phyloP scores from a whole-genome alignment of 2,113 vertebrate species.

The Alaudala cheleensis region DNA sequence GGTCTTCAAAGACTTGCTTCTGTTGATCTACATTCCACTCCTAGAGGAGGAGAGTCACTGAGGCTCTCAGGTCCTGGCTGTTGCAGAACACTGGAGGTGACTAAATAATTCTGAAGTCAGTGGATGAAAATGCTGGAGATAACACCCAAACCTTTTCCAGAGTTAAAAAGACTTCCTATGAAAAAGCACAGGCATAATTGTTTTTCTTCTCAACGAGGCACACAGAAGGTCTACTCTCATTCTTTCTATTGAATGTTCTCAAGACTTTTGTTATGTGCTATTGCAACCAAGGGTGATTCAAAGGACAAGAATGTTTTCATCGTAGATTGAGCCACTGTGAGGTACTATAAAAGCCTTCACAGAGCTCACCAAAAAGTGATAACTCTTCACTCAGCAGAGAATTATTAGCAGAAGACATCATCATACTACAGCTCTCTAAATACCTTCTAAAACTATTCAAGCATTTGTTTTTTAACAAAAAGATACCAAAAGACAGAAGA shows the following conservation, averaged over 20 bases:
- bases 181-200: background rate
- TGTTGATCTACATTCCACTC: background rate
- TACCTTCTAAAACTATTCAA: background rate
- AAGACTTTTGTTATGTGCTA: background rate
- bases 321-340: background rate
- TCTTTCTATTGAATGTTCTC: background rate
- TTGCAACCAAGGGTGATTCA: background rate
- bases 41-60: fast-evolving
- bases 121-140: background rate
- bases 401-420: background rate
- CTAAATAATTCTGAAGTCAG: background rate
- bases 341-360: background rate
- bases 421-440: background rate
- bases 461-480: background rate
- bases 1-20: background rate
- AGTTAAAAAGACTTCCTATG: background rate
- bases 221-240: background rate
- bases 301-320: background rate
- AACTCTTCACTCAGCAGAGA: background rate
- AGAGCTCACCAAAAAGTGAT: background rate
- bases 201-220: background rate
- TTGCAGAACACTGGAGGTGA: background rate
- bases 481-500: background rate
- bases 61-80: background rate
- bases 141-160: background rate